These are phyloP conservation scores for Apostichopus japonicus DNA, from an alignment of 35 echinoderm and acorn worm genomes.

Conservation along the genomic window DNA sequence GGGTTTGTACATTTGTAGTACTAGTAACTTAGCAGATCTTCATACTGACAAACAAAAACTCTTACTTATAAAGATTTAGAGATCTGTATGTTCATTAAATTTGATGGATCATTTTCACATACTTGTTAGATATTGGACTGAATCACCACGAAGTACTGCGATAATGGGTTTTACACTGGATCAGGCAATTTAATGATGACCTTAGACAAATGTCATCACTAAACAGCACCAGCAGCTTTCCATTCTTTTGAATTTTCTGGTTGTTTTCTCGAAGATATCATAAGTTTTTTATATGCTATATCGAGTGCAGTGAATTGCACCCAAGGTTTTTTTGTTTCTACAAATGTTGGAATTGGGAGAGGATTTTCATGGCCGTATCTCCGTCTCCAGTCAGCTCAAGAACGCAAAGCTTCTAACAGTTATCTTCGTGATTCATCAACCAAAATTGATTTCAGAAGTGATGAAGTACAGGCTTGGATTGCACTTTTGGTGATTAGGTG, in stretches of 20 bases:
- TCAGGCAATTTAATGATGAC: not conserved
- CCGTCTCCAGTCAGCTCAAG: constrained; percentile 5
- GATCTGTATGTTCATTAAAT: too few relatives aligned
- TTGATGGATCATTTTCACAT: too few relatives aligned
- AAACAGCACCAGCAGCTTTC: not conserved
- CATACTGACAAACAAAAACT: too few relatives aligned
- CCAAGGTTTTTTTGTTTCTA: not conserved
- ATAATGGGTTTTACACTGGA: not conserved
- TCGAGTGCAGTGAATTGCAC: not conserved
- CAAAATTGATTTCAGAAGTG: constrained; percentile 15
- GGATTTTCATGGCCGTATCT: not conserved
- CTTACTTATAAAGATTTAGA: too few relatives aligned
- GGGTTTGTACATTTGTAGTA: too few relatives aligned
- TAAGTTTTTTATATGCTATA: not conserved
- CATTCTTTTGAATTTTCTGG: not conserved
- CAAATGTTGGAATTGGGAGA: not conserved
- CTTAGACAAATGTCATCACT: not conserved
- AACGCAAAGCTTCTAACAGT: constrained; percentile 2
- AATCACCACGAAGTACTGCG: too few relatives aligned
- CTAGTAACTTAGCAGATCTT: too few relatives aligned
- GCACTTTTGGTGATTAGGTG: constrained; percentile 11
- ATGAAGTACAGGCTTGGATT: constrained; percentile 9
- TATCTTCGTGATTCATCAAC: constrained; percentile 14
- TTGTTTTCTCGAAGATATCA: not conserved
- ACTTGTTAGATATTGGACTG: too few relatives aligned